Percentiles rank a stretch among this genome's conserved stretches.
Conservation (phyloP, 2,797 vertebrate genomes). For the Momotus momota region DNA sequence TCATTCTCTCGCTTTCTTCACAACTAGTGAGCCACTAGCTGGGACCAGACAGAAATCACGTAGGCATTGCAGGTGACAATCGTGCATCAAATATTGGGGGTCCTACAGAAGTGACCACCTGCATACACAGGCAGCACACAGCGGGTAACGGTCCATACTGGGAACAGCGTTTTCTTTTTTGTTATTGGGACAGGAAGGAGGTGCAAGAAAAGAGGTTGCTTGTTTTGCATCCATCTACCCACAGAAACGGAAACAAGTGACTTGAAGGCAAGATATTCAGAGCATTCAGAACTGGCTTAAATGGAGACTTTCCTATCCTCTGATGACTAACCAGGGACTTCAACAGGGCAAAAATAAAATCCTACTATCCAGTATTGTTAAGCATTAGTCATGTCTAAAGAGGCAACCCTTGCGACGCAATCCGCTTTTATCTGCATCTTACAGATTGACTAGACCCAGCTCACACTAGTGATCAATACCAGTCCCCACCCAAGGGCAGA, state of each 20-base stretch:
- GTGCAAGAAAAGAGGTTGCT: neutral
- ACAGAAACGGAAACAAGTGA: neutral
- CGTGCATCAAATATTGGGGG: neutral
- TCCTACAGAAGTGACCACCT: neutral
- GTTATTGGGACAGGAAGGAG: neutral
- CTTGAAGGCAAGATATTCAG: neutral
- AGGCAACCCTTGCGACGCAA: neutral
- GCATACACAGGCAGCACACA: neutral
- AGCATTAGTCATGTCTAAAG: neutral
- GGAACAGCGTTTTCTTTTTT: neutral
- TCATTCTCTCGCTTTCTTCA: neutral
- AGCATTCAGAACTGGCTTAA: neutral
- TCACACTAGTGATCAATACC: neutral
- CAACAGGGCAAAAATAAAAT: constrained; percentile 17
- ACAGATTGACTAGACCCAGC: neutral
- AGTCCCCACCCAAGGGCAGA: neutral
- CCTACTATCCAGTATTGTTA: neutral
- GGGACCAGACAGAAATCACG: neutral
- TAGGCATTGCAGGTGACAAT: neutral
- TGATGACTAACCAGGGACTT: neutral
- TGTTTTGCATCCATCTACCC: neutral
- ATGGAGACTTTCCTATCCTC: neutral
- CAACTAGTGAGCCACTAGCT: neutral
- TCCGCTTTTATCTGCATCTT: neutral
- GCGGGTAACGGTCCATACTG: rapidly evolving